Evolutionary conservation across 2,888 invertebrate species (phyloP).

Genomic region (Amphipoea lucens): DNA sequence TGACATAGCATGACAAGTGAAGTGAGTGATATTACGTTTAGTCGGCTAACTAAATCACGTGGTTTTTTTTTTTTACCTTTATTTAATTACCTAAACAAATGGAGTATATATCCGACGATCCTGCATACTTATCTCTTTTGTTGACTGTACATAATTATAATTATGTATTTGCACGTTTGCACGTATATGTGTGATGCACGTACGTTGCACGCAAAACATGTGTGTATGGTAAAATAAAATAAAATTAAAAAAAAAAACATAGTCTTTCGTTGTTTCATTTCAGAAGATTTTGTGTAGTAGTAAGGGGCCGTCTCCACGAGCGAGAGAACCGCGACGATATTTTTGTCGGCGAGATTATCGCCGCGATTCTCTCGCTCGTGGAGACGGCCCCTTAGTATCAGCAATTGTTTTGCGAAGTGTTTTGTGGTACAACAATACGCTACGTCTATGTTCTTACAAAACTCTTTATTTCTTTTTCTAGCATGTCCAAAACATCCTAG

Average conservation of each 20-base stretch:
- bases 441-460: not conserved
- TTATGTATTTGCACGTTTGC: conserved; percentile 51
- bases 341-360: no score
- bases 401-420: not conserved
- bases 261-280: conserved; percentile 39
- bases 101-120: no score
- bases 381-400: no score
- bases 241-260: conserved; percentile 31
- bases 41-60: no score
- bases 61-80: no score
- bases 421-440: not conserved
- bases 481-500: conserved; percentile 94
- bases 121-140: not conserved
- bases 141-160: conserved; percentile 1
- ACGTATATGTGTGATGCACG: conserved; percentile 34
- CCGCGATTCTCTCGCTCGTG: no score
- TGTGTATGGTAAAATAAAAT: conserved; percentile 23
- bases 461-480: conserved; percentile 77
- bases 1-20: no score
- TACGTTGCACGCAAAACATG: conserved; percentile 27
- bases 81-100: no score
- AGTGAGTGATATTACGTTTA: no score
- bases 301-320: no score
- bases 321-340: no score
- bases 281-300: not conserved